Percentiles rank a stretch among this genome's conserved stretches.
These are phyloP conservation scores for Coremacera marginata DNA, from an alignment of 2,888 invertebrate species.

Conservation along the genomic window DNA sequence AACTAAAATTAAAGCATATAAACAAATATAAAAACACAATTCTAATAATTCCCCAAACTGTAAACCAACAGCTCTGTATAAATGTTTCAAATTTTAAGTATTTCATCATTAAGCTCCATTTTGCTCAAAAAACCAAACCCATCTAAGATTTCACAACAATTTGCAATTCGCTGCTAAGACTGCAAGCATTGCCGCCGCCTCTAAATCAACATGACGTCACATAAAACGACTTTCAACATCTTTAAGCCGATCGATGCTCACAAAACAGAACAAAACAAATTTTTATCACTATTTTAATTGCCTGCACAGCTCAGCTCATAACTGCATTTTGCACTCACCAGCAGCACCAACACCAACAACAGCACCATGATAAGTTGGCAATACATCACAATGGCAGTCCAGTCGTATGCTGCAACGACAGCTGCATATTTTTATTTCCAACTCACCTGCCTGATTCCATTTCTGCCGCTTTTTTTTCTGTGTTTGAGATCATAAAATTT, in stretches of 20 bases:
- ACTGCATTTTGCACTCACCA: neutral
- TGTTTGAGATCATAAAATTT: neutral
- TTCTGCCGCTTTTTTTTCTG: neutral
- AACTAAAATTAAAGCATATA: too few relatives aligned
- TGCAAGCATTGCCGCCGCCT: neutral
- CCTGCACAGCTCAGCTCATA: neutral
- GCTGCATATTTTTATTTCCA: neutral
- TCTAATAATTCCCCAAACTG: too few relatives aligned
- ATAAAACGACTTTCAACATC: conserved; percentile 12
- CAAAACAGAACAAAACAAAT: too few relatives aligned
- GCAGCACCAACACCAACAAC: neutral
- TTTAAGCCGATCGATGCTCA: neutral
- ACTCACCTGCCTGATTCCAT: neutral
- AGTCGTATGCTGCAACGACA: neutral
- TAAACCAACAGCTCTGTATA: neutral
- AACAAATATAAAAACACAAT: too few relatives aligned
- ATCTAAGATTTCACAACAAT: conserved; percentile 5
- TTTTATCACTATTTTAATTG: neutral
- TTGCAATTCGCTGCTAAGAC: neutral
- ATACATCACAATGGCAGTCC: neutral
- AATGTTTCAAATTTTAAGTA: neutral
- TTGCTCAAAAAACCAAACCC: neutral
- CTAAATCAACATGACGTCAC: conserved; percentile 14
- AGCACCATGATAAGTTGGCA: neutral
- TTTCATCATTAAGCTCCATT: neutral